These are phyloP conservation scores for Drosophila bifasciata DNA, from an alignment of 1,140 invertebrate genomes.

Conservation along the genomic window DNA sequence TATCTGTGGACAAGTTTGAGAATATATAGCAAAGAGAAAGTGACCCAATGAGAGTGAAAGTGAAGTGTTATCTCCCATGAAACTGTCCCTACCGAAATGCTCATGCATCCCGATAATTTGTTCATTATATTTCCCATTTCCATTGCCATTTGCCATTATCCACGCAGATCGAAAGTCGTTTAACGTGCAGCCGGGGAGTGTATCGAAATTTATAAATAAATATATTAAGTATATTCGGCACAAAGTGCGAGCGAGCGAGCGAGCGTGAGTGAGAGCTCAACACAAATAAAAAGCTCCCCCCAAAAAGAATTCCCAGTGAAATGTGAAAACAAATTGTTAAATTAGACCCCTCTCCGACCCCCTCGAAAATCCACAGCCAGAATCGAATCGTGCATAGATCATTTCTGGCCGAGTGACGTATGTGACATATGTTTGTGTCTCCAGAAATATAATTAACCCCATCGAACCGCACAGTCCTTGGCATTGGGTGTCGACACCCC, in stretches of 20 bases:
- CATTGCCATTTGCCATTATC: too few relatives aligned
- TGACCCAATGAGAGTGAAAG: constrained; percentile 30
- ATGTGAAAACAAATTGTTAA: constrained; percentile 67
- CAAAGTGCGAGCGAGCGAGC: constrained; percentile 37
- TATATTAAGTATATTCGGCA: constrained; percentile 64
- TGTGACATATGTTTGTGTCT: constrained; percentile 36
- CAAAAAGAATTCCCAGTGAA: constrained; percentile 18
- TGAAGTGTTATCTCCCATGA: constrained; percentile 32
- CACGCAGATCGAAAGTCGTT: not conserved
- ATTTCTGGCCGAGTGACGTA: constrained; percentile 7
- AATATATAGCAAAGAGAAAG: too few relatives aligned
- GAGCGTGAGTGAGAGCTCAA: constrained; percentile 27
- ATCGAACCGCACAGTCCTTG: constrained; percentile 30
- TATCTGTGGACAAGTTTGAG: not conserved
- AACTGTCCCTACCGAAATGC: constrained; percentile 6
- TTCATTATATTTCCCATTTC: too few relatives aligned
- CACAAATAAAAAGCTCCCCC: constrained; percentile 33
- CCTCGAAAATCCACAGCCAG: constrained; percentile 29
- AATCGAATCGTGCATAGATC: constrained; percentile 19
- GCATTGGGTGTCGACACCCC: constrained; percentile 63
- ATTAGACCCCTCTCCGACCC: constrained; percentile 43
- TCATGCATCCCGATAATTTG: too few relatives aligned
- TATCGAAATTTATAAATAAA: constrained; percentile 76
- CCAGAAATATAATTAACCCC: constrained; percentile 44
- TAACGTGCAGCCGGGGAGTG: constrained; percentile 6